Evolutionary conservation across 2,888 invertebrate species (phyloP), one percentile per base, ranked within the genome.

Genomic region (Ecliptopera silaceata): DNA sequence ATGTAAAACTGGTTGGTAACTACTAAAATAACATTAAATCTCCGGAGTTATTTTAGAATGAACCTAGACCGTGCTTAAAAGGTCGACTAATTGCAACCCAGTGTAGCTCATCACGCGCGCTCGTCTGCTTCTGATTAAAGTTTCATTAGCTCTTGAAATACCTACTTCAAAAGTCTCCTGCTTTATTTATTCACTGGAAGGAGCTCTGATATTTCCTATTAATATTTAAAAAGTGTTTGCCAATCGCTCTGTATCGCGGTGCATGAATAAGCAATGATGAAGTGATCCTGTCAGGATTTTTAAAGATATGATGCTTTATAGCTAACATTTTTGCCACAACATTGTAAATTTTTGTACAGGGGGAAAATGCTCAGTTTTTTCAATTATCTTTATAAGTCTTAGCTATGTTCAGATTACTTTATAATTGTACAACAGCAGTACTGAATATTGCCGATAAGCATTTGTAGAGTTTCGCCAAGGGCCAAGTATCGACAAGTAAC

Each of bases 31-130:
- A 15, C 34, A 41, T 20, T 20, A 45, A 45, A 45, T 15, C 8
- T 48, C 12, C 12, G 26, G n/a, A 52, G 44, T 46, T 44, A 42
- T 59, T 62, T 34, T 62, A 17, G 13, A 39, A 47, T 18, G 20
- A 45, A 36, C 38, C 39, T 20, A 26, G 39, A 44, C 46, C 52
- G 46, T 57, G 59, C 54, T 59, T 43, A 46, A 66, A 68, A 71
- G 70, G 71, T 69, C 68, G 65, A 60, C 66, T 76, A 77, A 79
- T 77, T 76, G 74, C 74, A 66, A 73, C 70, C 69, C 72, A 64
- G 68, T 68, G 74, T 69, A 74, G 71, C 68, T 73, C 71, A 73
- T 78, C 74, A 73, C 66, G 63, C 58, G 46, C 63, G 49, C 58
- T 46, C 49, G 51, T 52, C 68, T 61, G 56, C 12, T 59, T 57